phyloP scores from a whole-genome alignment of 2,113 vertebrate genomes.

The Budorcas taxicolor region DNA sequence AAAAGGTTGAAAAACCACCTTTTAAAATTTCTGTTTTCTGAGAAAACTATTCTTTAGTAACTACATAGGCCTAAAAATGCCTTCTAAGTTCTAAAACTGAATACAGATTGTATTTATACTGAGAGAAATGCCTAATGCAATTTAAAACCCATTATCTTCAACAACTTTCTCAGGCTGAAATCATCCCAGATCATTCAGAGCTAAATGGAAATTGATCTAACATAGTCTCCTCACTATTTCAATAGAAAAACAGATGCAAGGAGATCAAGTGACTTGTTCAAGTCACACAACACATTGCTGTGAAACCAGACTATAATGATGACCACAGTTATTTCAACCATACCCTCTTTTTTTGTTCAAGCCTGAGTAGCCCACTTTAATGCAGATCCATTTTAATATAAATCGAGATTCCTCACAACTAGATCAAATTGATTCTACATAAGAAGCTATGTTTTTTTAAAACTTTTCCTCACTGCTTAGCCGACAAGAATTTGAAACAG shows the following conservation, averaged over 20 bases:
- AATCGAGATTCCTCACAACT: neutral
- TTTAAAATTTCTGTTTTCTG: neutral
- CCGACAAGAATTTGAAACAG: neutral
- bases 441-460: neutral
- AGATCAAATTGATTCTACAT: neutral
- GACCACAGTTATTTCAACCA: neutral
- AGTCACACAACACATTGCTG: neutral
- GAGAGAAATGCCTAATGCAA: neutral
- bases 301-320: neutral
- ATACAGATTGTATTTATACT: neutral
- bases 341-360: neutral
- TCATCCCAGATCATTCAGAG: neutral
- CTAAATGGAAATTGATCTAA: neutral
- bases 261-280: neutral
- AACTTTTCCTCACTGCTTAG: neutral
- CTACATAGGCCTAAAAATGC: neutral
- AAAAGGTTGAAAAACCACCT: neutral
- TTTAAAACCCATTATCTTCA: neutral
- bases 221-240: neutral
- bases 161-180: neutral
- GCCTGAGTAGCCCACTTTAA: neutral
- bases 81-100: constrained; percentile 15
- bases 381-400: neutral
- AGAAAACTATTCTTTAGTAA: constrained; percentile 16
- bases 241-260: neutral